Base-by-base conservation (phyloP, 2,797 vertebrate species). In the Labroides dimidiatus region DNA sequence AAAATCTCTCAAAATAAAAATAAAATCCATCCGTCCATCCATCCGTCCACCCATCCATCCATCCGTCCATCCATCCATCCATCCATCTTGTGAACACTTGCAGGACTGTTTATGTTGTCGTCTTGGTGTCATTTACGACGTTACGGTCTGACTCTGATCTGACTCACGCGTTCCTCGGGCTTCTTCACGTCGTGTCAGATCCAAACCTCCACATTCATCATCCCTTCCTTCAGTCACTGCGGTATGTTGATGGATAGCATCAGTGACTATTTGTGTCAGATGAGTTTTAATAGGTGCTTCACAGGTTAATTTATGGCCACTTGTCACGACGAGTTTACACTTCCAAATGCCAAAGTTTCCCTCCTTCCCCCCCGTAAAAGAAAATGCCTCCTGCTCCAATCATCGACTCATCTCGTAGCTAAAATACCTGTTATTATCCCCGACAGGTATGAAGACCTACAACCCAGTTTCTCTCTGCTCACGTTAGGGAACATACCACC, bases 391-490 rank as follows among this genome's bases (percentile, higher is more conserved):
- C 77, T 66, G 80, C 69, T 69, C 14, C 74, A 77, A 75, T 87
- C 79, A 78, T 56, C 16, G 57, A 63, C 82, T 78, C 82, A 75
- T 74, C 82, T 78, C 0, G 27, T 50, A 60, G 71, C 67, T 85
- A 64, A 83, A 83, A 84, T 76, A 77, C 81, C 84, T 88, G 87
- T 90, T 77, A 90, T 92, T 92, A 91, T 80, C 69, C 69, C 45
- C 21, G 27, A 64, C 71, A 88, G 82, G 75, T 82, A 82, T 85
- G 85, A 88, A 72, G 77, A 88, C 80, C 77, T 76, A 68, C 81
- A 69, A 20, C 74, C 69, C 17, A 30, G 67, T 71, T 64, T 77
- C 51, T 44, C 57, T 73, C 44, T 19, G 6, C 64, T 79, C 70
- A 56, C 69, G 69, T 72, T 50, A 54, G 58, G 48, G 71, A 78